Evolutionary conservation across 2,888 invertebrate species (phyloP), one percentile per base, ranked within the genome.

Genomic region (Drosophila siamana): DNA sequence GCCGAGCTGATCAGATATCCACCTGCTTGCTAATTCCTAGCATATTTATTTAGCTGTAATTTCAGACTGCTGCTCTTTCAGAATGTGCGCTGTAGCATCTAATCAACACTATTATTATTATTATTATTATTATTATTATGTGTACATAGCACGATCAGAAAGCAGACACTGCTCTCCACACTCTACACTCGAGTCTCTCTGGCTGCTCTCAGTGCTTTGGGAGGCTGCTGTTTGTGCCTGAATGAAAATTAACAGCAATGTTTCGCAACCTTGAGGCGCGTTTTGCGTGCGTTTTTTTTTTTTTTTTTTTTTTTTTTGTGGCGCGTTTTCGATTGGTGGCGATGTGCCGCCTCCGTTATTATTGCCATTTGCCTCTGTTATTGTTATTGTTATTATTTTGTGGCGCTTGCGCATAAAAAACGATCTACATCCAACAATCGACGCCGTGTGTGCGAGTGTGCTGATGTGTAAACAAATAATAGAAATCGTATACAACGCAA

Each of bases 381-480:
- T 46, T 69, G 41, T 71, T 71, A 66, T 68, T 72, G 51, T 66
- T 66, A 70, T 59, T 70, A 41, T 66, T 71, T 71, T 71, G 67
- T 60, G 67, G 72, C 55, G 71, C 61, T 71, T 67, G 71, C 67
- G 71, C 72, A 66, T 69, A 56, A 69, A 56, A 51, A 46, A 44
- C n/a, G 36, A 38, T 30, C 16, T 36, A 30, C 16, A 30, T 28
- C n/a, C 40, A 28, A 9, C 11, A 6, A 7, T 1, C 4, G 26
- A 6, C 6, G 5, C 6, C 6, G 19, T 48, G 22, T 50, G 15
- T 41, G 13, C 36, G 38, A 51, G 30, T 33, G n/a, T 11, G 30
- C 38, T 30, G 46, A 51, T 67, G 47, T 67, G 67, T 68, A 71
- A 72, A 72, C 73, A 72, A 71, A 71, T 57, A 72, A 43, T 48